A percentile compares a stretch with the other conserved stretches of the same genome.
phyloP scores from a whole-genome alignment of 2,888 invertebrate species.

The Brassicogethes aeneus region DNA sequence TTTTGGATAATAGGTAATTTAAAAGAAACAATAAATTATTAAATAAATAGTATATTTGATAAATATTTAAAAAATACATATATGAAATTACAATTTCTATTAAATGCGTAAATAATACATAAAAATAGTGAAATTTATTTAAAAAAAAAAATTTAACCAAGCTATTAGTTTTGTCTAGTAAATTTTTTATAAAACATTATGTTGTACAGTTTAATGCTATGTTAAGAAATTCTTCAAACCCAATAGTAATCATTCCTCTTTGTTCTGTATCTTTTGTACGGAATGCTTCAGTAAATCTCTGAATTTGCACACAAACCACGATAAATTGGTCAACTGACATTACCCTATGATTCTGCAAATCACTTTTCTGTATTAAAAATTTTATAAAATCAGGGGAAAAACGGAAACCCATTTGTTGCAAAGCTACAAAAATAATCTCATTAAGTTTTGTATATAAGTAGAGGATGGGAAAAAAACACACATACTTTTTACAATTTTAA shows the following conservation, averaged over 20 bases:
- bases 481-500: too few species aligned
- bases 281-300: conserved; percentile 83
- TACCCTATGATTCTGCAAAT: conserved; percentile 51
- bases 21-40: too few species aligned
- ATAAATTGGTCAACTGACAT: conserved; percentile 83
- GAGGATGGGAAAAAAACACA: too few species aligned
- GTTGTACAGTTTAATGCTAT: conserved; percentile 68
- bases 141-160: too few species aligned
- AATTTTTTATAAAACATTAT: conserved; percentile 14
- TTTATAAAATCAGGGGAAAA: conserved; percentile 71
- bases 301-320: conserved; percentile 80
- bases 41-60: too few species aligned
- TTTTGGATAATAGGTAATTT: too few species aligned
- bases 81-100: too few species aligned
- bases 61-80: too few species aligned
- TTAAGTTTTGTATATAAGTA: too few species aligned
- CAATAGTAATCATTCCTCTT: conserved; percentile 74
- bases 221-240: conserved; percentile 84
- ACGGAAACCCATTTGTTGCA: conserved; percentile 82
- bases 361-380: conserved; percentile 61
- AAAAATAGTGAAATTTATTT: too few species aligned
- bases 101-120: too few species aligned
- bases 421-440: conserved; percentile 55
- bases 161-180: too few species aligned
- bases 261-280: conserved; percentile 67